Base-by-base conservation (phyloP, 2,888 invertebrate genomes). In the Plutella xylostella region DNA sequence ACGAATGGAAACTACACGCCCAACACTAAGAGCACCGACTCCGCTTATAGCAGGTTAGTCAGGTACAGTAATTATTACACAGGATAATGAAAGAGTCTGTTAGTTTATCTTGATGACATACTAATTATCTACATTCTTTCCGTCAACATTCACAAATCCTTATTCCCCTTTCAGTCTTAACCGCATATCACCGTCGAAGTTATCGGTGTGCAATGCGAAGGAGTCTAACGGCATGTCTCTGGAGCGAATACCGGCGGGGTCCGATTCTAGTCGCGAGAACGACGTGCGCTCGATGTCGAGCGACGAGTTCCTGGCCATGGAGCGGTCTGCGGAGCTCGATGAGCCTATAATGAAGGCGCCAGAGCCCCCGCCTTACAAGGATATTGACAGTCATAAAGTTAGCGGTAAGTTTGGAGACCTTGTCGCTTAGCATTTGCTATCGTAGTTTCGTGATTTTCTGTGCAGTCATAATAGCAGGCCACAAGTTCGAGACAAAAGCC, bases 1-100 rank as follows among this genome's bases (percentile, higher is more conserved):
- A 51, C 64, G 44, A 82, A 78, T 53, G 80, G 70, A 51, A 74
- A 80, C 62, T 70, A 60, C 61, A 56, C 46, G 53, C 56, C 42
- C 82, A 83, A 52, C 58, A 78, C 35, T 77, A 79, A 51, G 19
- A 88, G 74, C 62, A 74, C 72, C 21, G 93, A 93, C 73, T 93
- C 93, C 21, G 93, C 93, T 45, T 93, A 93, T 77, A 92, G 92
- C 87, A 93, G 93, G 93, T 93, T 83, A 85, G 84, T 75, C 73
- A 80, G 80, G 82, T 76, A 78, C n/a, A n/a, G n/a, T 4, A 28
- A 28, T 3, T 12, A 28, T 28, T 3, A 4, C 25, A 25, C 25
- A 25, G 5, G 25, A 3, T 3, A n/a, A 2, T 28, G 3, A 28
- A n/a, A 28, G 28, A 28, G 5, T 12, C 28, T n/a, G 19, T 37